Evolutionary conservation across 2,113 vertebrate species (phyloP).

Genomic region (Tenebrosternarchus preto): DNA sequence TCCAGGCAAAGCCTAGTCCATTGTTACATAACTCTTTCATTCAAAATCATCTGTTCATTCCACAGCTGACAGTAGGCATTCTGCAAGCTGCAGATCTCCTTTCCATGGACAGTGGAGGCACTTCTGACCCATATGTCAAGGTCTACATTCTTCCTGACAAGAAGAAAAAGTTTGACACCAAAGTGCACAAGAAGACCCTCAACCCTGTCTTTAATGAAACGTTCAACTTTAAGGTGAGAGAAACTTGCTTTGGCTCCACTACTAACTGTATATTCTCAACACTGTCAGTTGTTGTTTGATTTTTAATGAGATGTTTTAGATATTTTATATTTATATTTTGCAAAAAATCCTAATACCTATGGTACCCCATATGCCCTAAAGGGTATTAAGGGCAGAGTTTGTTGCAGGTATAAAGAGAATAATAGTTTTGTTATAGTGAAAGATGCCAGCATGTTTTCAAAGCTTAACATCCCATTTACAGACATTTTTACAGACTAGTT

Average conservation of each 20-base stretch:
- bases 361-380: no score
- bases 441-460: no score
- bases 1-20: not conserved
- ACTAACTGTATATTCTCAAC: no score
- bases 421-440: no score
- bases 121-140: conserved; percentile 95
- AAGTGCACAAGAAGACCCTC: conserved; percentile 96
- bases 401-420: no score
- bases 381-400: no score
- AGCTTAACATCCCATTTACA: no score
- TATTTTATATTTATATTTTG: no score
- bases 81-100: conserved; percentile 94
- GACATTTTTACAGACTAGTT: no score
- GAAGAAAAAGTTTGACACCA: conserved; percentile 97
- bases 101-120: conserved; percentile 93
- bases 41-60: not conserved
- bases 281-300: no score
- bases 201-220: conserved; percentile 96
- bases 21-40: not conserved
- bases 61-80: conserved; percentile 90
- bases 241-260: not conserved
- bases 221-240: conserved; percentile 90
- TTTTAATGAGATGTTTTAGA: no score
- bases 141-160: conserved; percentile 96
- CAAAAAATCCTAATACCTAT: no score